Evolutionary conservation across 1,140 invertebrate genomes (phyloP).

Genomic region (Homarus americanus): DNA sequence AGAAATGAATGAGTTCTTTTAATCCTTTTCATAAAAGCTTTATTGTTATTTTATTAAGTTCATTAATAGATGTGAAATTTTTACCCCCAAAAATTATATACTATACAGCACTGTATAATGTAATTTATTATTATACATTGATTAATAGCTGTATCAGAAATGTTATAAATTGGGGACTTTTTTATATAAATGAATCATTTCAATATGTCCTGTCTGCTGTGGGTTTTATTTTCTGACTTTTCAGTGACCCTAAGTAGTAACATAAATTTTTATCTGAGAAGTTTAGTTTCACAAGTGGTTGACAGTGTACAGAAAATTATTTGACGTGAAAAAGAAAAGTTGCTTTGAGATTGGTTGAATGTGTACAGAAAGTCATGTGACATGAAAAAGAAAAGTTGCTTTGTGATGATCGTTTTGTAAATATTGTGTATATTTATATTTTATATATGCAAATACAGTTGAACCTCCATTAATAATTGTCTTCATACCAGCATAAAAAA

Average conservation of each 20-base stretch:
- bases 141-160: not conserved
- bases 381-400: slow-evolving; percentile 26
- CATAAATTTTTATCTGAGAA: not conserved
- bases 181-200: not conserved
- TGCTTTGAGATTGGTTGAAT: slow-evolving; percentile 55
- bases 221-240: not conserved
- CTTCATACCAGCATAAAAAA: too few relatives aligned
- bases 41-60: not conserved
- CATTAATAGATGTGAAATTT: not conserved
- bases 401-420: slow-evolving; percentile 67
- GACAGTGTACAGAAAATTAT: slow-evolving; percentile 8
- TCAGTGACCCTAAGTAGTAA: not conserved
- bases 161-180: not conserved
- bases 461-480: slow-evolving; percentile 42
- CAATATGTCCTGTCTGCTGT: not conserved
- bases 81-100: too few relatives aligned
- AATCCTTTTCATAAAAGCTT: not conserved
- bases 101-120: too few relatives aligned
- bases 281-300: slow-evolving; percentile 1
- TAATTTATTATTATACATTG: not conserved
- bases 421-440: slow-evolving; percentile 73
- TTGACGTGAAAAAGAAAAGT: slow-evolving; percentile 20
- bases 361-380: slow-evolving; percentile 16
- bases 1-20: not conserved
- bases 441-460: slow-evolving; percentile 72